phyloP scores from a whole-genome alignment of 2,888 invertebrate species.

The Napeogenes inachia region DNA sequence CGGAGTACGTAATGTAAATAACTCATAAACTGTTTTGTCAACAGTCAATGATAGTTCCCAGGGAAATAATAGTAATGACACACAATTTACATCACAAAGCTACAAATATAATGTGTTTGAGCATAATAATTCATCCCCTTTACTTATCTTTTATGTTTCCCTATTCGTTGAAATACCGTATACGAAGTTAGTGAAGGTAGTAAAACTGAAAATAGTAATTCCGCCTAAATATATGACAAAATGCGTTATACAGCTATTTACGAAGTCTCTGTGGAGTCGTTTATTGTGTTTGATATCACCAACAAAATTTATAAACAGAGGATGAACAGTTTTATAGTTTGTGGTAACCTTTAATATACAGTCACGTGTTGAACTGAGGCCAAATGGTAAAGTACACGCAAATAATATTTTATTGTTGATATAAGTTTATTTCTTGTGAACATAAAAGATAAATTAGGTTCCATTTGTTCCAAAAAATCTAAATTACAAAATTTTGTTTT shows the following conservation, averaged over 20 bases:
- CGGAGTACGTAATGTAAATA: background rate
- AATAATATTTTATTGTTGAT: background rate
- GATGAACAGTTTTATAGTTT: constrained; percentile 17
- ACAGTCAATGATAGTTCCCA: background rate
- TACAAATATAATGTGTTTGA: too few relatives aligned
- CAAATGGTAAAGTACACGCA: constrained; percentile 10
- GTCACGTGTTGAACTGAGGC: constrained; percentile 13
- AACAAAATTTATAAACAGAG: constrained; percentile 35
- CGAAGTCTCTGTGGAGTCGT: constrained; percentile 36
- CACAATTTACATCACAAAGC: too few relatives aligned
- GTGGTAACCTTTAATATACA: constrained; percentile 11
- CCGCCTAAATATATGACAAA: constrained; percentile 40
- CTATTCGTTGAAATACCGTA: constrained; percentile 28
- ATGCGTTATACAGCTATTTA: constrained; percentile 37
- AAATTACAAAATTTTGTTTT: too few relatives aligned
- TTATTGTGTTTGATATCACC: constrained; percentile 35
- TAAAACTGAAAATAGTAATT: constrained; percentile 39
- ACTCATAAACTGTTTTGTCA: background rate
- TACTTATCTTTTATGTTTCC: constrained; percentile 22
- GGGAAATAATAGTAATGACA: background rate
- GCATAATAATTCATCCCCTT: constrained; percentile 10
- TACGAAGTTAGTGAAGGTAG: constrained; percentile 29
- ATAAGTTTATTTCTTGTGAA: background rate
- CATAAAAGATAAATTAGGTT: too few relatives aligned
- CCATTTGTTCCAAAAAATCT: too few relatives aligned